phyloP scores from a whole-genome alignment of 2,113 vertebrate species.

The Gnathonemus longibarbis region DNA sequence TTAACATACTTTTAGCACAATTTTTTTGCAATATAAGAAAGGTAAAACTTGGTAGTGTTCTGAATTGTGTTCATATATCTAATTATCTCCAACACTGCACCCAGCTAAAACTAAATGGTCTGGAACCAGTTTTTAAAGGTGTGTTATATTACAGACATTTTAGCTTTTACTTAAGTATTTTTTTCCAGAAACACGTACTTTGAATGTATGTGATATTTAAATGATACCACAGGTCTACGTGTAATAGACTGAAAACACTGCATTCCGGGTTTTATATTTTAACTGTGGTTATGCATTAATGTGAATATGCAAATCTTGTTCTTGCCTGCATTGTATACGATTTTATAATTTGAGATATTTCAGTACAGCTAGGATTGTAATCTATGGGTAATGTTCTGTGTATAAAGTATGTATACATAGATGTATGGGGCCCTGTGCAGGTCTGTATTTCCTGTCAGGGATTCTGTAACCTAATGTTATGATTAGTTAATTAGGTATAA shows the following conservation, averaged over 20 bases:
- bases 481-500: not conserved
- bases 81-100: not conserved
- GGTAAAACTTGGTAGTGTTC: not conserved
- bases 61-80: not conserved
- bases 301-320: not conserved
- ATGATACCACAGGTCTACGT: not conserved
- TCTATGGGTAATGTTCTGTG: not conserved
- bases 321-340: not conserved
- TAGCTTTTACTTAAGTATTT: not conserved
- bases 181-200: not conserved
- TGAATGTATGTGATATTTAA: slow-evolving; percentile 3
- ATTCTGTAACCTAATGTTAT: not conserved
- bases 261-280: not conserved
- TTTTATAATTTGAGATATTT: not conserved
- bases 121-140: not conserved
- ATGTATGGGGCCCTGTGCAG: not conserved
- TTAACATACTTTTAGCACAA: not conserved
- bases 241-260: not conserved
- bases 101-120: not conserved
- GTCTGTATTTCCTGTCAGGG: not conserved
- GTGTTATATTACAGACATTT: not conserved
- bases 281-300: not conserved
- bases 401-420: not conserved
- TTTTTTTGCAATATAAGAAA: not conserved
- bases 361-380: not conserved